Evolutionary conservation across 2,797 vertebrate species (phyloP).

Genomic region (Dryobates pubescens): DNA sequence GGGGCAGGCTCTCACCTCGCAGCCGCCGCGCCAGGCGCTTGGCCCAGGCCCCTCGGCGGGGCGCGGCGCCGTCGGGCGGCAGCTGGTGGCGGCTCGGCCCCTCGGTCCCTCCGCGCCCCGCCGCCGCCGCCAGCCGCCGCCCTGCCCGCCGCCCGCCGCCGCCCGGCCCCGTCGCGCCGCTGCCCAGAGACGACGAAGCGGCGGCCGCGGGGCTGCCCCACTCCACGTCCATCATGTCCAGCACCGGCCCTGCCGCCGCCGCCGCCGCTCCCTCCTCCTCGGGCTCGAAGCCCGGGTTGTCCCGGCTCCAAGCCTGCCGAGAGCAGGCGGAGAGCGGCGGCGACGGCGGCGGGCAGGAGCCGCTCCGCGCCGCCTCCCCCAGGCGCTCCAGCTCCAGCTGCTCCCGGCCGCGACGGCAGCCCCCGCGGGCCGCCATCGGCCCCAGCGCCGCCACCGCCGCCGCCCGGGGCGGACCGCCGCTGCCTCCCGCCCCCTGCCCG

Average conservation of each 20-base stretch:
- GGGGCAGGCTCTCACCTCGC: constrained; percentile 80
- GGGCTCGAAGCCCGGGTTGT: constrained; percentile 93
- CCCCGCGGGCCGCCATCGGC: constrained; percentile 68
- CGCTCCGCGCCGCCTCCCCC: constrained; percentile 72
- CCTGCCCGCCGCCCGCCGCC: constrained; percentile 16
- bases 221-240: constrained; percentile 88
- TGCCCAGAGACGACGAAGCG: constrained; percentile 50
- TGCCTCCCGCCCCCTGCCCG: not conserved
- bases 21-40: constrained; percentile 87
- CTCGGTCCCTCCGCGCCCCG: constrained; percentile 65
- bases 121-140: constrained; percentile 31
- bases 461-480: not conserved
- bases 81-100: constrained; percentile 71
- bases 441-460: not conserved
- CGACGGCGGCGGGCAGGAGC: constrained; percentile 63
- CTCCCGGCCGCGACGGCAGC: constrained; percentile 63
- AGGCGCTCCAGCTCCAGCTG: constrained; percentile 75
- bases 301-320: constrained; percentile 94
- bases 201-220: constrained; percentile 83
- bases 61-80: constrained; percentile 72
- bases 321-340: constrained; percentile 87
- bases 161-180: constrained; percentile 74
- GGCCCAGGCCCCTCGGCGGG: constrained; percentile 78
- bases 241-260: constrained; percentile 71
- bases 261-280: constrained; percentile 83